These are phyloP conservation scores for Plumapathes pennacea DNA, from an alignment of 92 coral and sea anemone species.

Conservation along the genomic window DNA sequence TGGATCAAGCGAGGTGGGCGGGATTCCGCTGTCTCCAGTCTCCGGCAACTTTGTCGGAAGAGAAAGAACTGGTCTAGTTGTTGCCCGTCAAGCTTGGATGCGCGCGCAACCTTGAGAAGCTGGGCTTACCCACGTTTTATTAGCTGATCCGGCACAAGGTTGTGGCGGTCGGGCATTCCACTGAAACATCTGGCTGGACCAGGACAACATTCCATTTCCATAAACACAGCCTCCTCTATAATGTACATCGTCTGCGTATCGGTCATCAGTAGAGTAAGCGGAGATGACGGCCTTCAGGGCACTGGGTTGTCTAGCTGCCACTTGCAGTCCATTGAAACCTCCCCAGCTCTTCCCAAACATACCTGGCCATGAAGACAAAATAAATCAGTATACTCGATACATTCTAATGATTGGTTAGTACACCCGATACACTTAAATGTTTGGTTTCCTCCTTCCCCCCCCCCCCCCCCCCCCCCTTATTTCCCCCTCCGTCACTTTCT, in stretches of 20 bases:
- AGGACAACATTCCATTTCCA: conserved; percentile 57
- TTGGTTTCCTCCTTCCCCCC: too few species aligned
- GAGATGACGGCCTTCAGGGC: conserved; percentile 69
- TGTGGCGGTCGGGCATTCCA: conserved; percentile 69
- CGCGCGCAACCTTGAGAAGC: background rate
- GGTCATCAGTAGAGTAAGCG: conserved; percentile 68
- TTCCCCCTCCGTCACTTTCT: too few species aligned
- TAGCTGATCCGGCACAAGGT: conserved; percentile 54
- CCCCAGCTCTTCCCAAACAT: conserved; percentile 93
- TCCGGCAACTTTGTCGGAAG: too few species aligned
- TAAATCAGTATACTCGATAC: too few species aligned
- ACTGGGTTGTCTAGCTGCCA: conserved; percentile 63
- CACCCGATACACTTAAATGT: too few species aligned
- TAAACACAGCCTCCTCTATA: conserved; percentile 70
- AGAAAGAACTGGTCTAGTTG: too few species aligned
- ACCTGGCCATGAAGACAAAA: conserved; percentile 37
- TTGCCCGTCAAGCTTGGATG: too few species aligned
- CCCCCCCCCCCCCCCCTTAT: too few species aligned
- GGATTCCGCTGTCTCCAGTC: too few species aligned
- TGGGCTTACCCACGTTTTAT: conserved; percentile 23
- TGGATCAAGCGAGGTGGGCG: too few species aligned
- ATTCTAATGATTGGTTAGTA: too few species aligned
- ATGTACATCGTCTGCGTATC: conserved; percentile 69
- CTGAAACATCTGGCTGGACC: conserved; percentile 66
- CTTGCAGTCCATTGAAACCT: conserved; percentile 81